Evolutionary conservation across 2,113 vertebrate species (phyloP).

Genomic region (Nerophis ophidion): DNA sequence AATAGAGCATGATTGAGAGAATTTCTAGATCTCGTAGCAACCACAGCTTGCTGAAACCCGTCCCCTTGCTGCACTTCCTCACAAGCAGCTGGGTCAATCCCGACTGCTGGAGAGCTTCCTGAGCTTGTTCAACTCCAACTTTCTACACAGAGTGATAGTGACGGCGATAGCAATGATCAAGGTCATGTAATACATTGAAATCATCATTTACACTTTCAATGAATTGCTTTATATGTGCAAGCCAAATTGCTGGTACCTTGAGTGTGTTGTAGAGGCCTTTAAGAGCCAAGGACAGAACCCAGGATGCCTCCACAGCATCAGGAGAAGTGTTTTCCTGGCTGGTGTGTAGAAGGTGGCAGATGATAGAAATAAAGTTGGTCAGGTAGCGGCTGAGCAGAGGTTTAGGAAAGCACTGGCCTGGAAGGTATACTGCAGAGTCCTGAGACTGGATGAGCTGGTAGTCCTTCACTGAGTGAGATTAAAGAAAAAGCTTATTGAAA

Average conservation of each 20-base stretch:
- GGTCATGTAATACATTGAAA: not conserved
- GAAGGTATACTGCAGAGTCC: conserved; percentile 46
- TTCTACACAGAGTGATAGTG: conserved; percentile 63
- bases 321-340: conserved; percentile 77
- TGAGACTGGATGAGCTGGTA: conserved; percentile 87
- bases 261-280: conserved; percentile 93
- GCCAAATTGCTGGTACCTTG: conserved; percentile 71
- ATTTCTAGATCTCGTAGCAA: conserved; percentile 93
- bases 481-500: not conserved
- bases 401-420: conserved; percentile 35
- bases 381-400: conserved; percentile 80
- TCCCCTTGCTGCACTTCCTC: conserved; percentile 95
- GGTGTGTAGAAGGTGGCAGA: conserved; percentile 83
- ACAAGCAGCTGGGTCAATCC: conserved; percentile 89
- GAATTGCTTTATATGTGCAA: not conserved
- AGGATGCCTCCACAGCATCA: conserved; percentile 90
- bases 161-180: not conserved
- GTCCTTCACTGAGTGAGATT: conserved; percentile 80
- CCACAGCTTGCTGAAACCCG: conserved; percentile 97
- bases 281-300: conserved; percentile 89
- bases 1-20: conserved; percentile 95
- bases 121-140: conserved; percentile 80
- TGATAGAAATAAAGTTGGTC: conserved; percentile 84
- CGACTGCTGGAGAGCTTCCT: conserved; percentile 80
- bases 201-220: not conserved